Evolutionary conservation across 1,140 invertebrate genomes (phyloP).

Genomic region (Calliopsis andreniformis): DNA sequence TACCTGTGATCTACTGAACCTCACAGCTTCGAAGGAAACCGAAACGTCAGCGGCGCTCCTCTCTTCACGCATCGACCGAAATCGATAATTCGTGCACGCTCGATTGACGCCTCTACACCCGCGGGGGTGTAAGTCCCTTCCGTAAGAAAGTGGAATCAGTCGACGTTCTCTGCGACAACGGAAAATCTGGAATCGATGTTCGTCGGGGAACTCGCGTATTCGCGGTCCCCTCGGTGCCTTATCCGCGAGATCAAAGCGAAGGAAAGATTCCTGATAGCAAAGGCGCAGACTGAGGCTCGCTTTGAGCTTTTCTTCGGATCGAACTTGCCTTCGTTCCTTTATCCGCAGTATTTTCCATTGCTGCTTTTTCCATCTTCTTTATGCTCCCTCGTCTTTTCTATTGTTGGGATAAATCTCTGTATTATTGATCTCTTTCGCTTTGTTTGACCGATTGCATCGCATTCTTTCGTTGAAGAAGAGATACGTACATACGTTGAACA

Average conservation of each 20-base stretch:
- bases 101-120: slow-evolving; percentile 47
- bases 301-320: slow-evolving; percentile 14
- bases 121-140: neutral
- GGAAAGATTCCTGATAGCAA: slow-evolving; percentile 35
- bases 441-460: too few relatives aligned
- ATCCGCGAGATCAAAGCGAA: slow-evolving; percentile 41
- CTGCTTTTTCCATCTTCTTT: neutral
- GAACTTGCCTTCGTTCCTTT: neutral
- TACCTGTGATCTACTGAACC: too few relatives aligned
- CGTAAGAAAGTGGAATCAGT: slow-evolving; percentile 53
- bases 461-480: too few relatives aligned
- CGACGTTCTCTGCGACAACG: slow-evolving; percentile 36
- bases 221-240: neutral
- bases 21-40: neutral
- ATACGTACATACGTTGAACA: too few relatives aligned
- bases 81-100: slow-evolving; percentile 56
- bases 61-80: slow-evolving; percentile 6
- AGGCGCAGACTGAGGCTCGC: neutral
- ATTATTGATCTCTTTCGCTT: too few relatives aligned
- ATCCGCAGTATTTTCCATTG: neutral
- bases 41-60: neutral
- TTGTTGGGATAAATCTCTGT: too few relatives aligned
- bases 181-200: slow-evolving; percentile 64
- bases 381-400: neutral
- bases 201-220: slow-evolving; percentile 36